These are phyloP conservation scores for Hydrocynus forskahlii DNA, from an alignment of 2,797 vertebrate species.

Conservation along the genomic window DNA sequence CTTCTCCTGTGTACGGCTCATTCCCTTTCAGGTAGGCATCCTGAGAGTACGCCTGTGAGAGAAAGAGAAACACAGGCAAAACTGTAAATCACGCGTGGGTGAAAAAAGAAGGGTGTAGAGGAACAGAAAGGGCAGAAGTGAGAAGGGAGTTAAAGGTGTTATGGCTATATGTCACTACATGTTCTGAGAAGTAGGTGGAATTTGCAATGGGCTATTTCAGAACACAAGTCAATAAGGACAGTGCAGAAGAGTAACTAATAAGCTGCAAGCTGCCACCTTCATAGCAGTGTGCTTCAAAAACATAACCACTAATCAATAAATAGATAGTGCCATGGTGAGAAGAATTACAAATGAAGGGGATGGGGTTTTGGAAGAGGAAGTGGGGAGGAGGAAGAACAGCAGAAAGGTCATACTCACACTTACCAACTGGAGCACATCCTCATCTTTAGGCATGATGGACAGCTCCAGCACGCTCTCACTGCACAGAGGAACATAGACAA, in stretches of 20 bases:
- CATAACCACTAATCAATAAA: conserved; percentile 15
- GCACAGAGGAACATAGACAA: conserved; percentile 32
- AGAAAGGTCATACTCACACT: conserved; percentile 81
- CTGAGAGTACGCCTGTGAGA: conserved; percentile 87
- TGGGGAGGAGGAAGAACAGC: conserved; percentile 57
- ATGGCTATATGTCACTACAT: too few species aligned
- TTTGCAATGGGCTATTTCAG: neutral
- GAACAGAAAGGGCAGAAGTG: conserved; percentile 24
- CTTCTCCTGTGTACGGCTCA: conserved; percentile 82
- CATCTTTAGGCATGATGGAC: conserved; percentile 94
- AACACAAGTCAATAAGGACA: neutral
- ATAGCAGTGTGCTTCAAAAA: neutral
- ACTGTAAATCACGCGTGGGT: neutral
- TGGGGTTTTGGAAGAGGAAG: conserved; percentile 1
- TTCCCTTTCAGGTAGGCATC: conserved; percentile 92
- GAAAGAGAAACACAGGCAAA: neutral
- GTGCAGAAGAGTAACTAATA: neutral
- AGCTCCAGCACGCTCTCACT: conserved; percentile 90
- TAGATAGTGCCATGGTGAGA: neutral
- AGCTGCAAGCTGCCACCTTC: neutral
- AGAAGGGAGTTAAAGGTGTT: neutral
- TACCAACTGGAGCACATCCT: conserved; percentile 97
- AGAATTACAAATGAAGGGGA: neutral
- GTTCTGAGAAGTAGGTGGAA: neutral
- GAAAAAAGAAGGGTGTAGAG: conserved; percentile 11